Evolutionary conservation across 2,797 vertebrate genomes (phyloP), one percentile per base, ranked within the genome.

Genomic region (Coccyzus lansbergi): DNA sequence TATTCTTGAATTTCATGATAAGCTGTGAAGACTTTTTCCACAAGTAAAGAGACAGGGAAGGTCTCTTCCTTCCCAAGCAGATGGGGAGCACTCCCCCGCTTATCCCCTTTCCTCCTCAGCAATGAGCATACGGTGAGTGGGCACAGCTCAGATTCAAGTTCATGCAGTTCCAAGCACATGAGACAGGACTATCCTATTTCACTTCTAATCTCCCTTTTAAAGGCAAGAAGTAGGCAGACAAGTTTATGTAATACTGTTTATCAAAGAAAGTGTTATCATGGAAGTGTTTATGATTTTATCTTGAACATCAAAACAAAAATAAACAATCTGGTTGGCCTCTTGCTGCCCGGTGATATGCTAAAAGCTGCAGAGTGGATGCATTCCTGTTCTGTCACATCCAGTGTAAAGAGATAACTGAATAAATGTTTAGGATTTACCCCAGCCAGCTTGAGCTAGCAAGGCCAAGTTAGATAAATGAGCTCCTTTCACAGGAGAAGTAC

Each of bases 171-270:
- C n/a, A 65, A 70, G 36, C 0, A 0, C 24, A 58, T 0, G 2
- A 74, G 42, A 79, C 31, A 65, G 65, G 25, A 89, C 65, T 52
- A 56, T 58, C 68, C 68, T 80, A 68, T 75, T 68, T 94, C 55
- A 65, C 34, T n/a, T 55, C 29, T 18, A 21, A n/a, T 28, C 49
- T 38, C 70, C 56, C 28, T 80, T 67, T 94, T 75, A 94, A 86
- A 83, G 63, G 72, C 42, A 92, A 91, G 60, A 76, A 75, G 48
- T 18, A 93, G 91, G 86, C 74, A 92, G 85, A 51, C 49, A 72
- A 94, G 92, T 90, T 92, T 86, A 91, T 44, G 59, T 53, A 90
- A 91, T 33, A 82, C 62, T 96, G 83, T 97, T 97, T 91, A 89
- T 83, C 52, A 69, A 95, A 93, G 63, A 88, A 96, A 96, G 83